Percentiles rank a stretch among this genome's conserved stretches.
phyloP scores from a whole-genome alignment of 2,888 invertebrate genomes.

The Drosophila pseudotalamancana region DNA sequence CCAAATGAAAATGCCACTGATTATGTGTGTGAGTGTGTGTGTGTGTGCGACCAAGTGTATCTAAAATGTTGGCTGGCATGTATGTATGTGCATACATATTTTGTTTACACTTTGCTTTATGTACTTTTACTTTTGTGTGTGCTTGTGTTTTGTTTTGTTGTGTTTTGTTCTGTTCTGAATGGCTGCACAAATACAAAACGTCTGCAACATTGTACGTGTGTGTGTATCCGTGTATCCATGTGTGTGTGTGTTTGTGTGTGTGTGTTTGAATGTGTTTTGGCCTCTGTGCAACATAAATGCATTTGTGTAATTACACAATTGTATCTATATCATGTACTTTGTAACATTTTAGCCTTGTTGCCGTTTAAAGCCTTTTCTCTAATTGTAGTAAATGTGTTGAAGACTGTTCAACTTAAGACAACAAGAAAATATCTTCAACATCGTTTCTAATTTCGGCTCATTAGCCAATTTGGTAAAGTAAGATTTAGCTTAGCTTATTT shows the following conservation, averaged over 20 bases:
- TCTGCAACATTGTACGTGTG: constrained; percentile 56
- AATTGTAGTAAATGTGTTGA: constrained; percentile 67
- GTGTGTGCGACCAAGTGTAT: constrained; percentile 44
- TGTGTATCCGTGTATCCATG: constrained; percentile 18
- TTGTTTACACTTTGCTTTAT: constrained; percentile 65
- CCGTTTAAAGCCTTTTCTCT: constrained; percentile 40
- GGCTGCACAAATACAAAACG: constrained; percentile 77
- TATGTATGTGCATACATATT: constrained; percentile 56
- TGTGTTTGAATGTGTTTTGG: constrained; percentile 30
- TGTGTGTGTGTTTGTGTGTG: constrained; percentile 17
- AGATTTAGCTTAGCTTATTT: constrained; percentile 20
- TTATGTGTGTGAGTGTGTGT: constrained; percentile 46
- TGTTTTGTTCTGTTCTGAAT: constrained; percentile 70
- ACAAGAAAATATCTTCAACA: constrained; percentile 30
- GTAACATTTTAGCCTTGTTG: constrained; percentile 38
- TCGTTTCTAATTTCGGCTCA: constrained; percentile 53
- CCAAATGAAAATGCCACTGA: constrained; percentile 76
- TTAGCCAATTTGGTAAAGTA: constrained; percentile 24
- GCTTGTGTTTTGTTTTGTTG: constrained; percentile 42
- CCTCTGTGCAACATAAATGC: constrained; percentile 69
- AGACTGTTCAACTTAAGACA: constrained; percentile 35
- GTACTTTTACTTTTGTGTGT: constrained; percentile 43
- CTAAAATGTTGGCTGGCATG: constrained; percentile 61
- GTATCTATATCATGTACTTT: constrained; percentile 62
- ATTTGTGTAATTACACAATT: constrained; percentile 76